A percentile compares a stretch with the other conserved stretches of the same genome.
These are phyloP conservation scores for Brachypterus glaber DNA, from an alignment of 2,888 invertebrate species.

Conservation along the genomic window DNA sequence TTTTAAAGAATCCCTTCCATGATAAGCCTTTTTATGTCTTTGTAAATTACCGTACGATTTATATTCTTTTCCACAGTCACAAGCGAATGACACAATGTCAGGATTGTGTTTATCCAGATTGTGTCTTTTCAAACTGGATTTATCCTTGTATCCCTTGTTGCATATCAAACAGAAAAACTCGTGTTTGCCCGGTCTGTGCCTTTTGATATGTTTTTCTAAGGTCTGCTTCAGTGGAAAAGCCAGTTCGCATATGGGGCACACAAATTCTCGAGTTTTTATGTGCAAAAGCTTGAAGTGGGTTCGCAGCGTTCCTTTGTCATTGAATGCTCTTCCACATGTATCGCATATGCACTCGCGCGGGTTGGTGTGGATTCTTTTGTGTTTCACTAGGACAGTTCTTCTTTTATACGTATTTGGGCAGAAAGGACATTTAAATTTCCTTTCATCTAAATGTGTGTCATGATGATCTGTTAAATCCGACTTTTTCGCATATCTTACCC, in stretches of 20 bases:
- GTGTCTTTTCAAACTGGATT: not conserved
- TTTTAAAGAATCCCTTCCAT: too few species aligned
- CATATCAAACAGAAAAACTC: not conserved
- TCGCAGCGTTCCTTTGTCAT: conserved; percentile 24
- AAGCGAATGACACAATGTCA: not conserved
- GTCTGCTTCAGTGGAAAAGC: conserved; percentile 25
- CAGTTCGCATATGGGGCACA: conserved; percentile 24
- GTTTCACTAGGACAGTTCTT: conserved; percentile 23
- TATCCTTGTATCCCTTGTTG: not conserved
- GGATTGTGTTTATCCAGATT: not conserved
- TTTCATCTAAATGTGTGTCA: conserved; percentile 20
- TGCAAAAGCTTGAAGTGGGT: conserved; percentile 24
- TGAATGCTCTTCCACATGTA: conserved; percentile 25
- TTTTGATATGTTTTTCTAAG: conserved; percentile 23
- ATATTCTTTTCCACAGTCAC: not conserved
- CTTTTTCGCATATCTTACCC: conserved; percentile 13
- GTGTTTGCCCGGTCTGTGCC: conserved; percentile 18
- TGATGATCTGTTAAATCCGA: conserved; percentile 16
- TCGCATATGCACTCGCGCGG: conserved; percentile 25
- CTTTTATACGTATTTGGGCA: conserved; percentile 24
- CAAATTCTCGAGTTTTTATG: conserved; percentile 22
- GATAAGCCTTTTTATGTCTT: not conserved
- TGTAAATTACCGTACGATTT: not conserved
- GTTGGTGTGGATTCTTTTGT: conserved; percentile 24
- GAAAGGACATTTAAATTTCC: conserved; percentile 21